Percentiles rank a stretch among this genome's conserved stretches.
Evolutionary conservation across 2,113 vertebrate species (phyloP).

Genomic region (Peucedramus taeniatus): DNA sequence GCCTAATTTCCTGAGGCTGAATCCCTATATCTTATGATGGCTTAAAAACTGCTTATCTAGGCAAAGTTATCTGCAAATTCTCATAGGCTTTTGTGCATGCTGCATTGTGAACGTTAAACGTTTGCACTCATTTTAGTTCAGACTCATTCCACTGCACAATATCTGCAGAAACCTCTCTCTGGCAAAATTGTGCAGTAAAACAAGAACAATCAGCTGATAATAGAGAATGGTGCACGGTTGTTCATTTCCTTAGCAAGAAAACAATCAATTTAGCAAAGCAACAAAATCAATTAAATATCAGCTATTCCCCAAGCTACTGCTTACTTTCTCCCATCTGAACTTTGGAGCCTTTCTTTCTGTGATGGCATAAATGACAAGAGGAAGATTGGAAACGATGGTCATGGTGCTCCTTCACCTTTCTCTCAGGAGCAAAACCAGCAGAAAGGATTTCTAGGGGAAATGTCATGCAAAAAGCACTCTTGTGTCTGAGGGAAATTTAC

Average conservation of each 20-base stretch:
- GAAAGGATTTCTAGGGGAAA: not conserved
- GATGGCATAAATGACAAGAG: not conserved
- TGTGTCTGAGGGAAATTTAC: not conserved
- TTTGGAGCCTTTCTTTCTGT: not conserved
- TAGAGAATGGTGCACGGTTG: not conserved
- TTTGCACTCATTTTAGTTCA: not conserved
- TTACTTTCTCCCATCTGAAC: not conserved
- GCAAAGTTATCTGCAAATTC: not conserved
- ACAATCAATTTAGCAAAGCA: conserved; percentile 45
- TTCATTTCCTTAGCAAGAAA: conserved; percentile 46
- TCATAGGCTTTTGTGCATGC: not conserved
- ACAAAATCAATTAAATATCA: conserved; percentile 55
- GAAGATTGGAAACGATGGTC: not conserved
- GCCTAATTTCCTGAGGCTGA: not conserved
- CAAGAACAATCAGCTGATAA: conserved; percentile 23
- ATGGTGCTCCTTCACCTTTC: not conserved
- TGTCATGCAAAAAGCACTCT: not conserved
- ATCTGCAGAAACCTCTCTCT: not conserved
- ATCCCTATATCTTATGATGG: not conserved
- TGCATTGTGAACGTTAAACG: not conserved
- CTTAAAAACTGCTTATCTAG: not conserved
- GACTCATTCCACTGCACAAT: not conserved
- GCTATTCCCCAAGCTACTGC: not conserved
- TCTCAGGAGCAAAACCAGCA: not conserved
- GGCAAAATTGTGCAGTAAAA: conserved; percentile 1